A percentile compares a stretch with the other conserved stretches of the same genome.
phyloP scores from a whole-genome alignment of 2,113 vertebrate species.

The Crotalus horridus region DNA sequence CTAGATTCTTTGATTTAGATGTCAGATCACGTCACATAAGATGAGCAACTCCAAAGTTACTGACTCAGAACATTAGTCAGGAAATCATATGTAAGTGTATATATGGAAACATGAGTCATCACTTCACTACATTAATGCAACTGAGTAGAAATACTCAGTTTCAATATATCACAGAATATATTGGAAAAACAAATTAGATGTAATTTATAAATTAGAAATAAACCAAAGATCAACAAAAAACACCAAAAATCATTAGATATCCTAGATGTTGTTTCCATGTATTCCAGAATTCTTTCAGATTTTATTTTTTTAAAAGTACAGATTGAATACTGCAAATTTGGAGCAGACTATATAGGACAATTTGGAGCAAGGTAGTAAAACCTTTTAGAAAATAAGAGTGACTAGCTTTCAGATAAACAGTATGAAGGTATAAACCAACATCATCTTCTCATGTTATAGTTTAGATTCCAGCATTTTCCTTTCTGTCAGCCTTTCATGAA shows the following conservation, averaged over 20 bases:
- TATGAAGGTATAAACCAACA: neutral
- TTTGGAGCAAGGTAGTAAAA: neutral
- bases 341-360: neutral
- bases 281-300: neutral
- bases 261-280: slow-evolving; percentile 16
- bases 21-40: slow-evolving; percentile 57
- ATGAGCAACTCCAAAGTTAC: slow-evolving; percentile 42
- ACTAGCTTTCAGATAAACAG: neutral
- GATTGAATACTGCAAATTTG: neutral
- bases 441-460: neutral
- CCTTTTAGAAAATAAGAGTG: neutral
- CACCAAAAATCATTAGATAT: neutral
- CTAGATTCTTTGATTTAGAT: slow-evolving; percentile 36
- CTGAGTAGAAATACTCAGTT: slow-evolving; percentile 61
- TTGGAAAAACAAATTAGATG: slow-evolving; percentile 33
- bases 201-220: slow-evolving; percentile 8
- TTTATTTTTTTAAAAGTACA: neutral
- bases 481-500: no score
- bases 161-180: slow-evolving; percentile 28
- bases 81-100: slow-evolving; percentile 15
- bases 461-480: no score
- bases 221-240: neutral
- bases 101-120: slow-evolving; percentile 42
- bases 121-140: slow-evolving; percentile 56
- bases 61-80: slow-evolving; percentile 51